Base-by-base conservation (phyloP, 2,888 invertebrate species). In the Magallana nippona region DNA sequence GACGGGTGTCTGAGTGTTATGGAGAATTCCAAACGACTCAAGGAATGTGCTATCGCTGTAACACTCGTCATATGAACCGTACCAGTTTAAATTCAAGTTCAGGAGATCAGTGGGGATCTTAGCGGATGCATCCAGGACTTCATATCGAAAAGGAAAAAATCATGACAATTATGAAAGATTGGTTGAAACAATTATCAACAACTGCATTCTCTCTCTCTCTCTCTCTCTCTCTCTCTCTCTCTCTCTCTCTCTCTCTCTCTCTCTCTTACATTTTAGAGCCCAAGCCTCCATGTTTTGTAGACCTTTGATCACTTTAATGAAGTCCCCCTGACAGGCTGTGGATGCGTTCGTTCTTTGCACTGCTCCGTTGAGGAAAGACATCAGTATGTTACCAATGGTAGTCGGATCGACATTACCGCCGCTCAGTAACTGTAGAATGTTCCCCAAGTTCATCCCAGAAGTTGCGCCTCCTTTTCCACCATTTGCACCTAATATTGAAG, bases 61-160 rank as follows among this genome's bases (percentile, higher is more conserved):
- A 71, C 71, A 71, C 71, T 71, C 71, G 27, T 71, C 71, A 17
- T 71, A 71, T 0, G 71, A 71, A 2, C 71, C 71, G 13, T 71
- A 71, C 71, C 71, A 71, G 27, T 71, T 71, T 32, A 71, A 15
- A 22, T 71, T 32, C 32, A 71, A 32, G 71, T 71, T 71, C 71
- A 71, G 22, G 15, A 71, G 11, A 71, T 32, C 71, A 27, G 71
- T 71, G 27, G 71, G 71, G 5, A 71, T 71, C 27, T 71, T 71
- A 22, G 71, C 71, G 13, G 71, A 71, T 71, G 71, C 32, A 15
- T 71, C 71, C 15, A 71, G 32, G 27, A 71, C 71, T 71, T 15
- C 32, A 71, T 44, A 0, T 44, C 0, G 44, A 44, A 5, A 44
- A 44, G 44, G 3, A 44, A 44, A 44, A 44, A 8, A 44, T 8